Evolutionary conservation across 2,113 vertebrate species (phyloP), one percentile per base, ranked within the genome.

Genomic region (Oceanites oceanicus): DNA sequence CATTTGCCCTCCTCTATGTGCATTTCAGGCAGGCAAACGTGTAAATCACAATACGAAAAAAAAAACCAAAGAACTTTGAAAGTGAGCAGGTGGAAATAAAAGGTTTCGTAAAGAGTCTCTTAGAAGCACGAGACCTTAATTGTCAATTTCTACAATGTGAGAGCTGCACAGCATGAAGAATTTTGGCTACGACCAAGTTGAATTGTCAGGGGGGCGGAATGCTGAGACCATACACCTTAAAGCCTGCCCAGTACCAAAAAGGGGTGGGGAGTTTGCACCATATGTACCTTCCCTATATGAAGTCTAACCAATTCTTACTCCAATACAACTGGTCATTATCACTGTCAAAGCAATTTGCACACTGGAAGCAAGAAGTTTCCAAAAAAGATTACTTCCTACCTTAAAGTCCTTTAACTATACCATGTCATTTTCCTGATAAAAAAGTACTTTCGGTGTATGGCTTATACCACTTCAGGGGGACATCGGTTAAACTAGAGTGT

Each of bases 401-500:
- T 34, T 34, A 58, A 77, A 26, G 44, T 8, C 36, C 59, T 66
- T 53, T 42, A 59, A 58, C 40, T 15, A 45, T 5, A 47, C 34
- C 16, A 29, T 29, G 34, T 18, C 1, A 0, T 47, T 67, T 27
- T 49, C 25, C 38, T 17, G 15, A 45, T 8, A 23, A 61, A 65
- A 34, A 42, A 32, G 65, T 10, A 58, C 32, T 65, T 45, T 15
- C 10, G 7, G 59, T 21, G 16, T 25, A 34, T 17, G 38, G 36
- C 32, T 59, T 16, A 4, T 4, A 38, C 6, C 11, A 18, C 44
- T 20, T 52, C 67, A 52, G 45, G 29, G 13, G 30, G 38, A 52
- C 15, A 23, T 1, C 5, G 25, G 29, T 26, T 49, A 42, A 53
- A 47, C 5, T 1, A 2, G 34, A 59, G 27, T 0, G 15, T 25